A percentile compares a stretch with the other conserved stretches of the same genome.
Evolutionary conservation across 2,113 vertebrate species (phyloP).

Genomic region (Thalassarche chlororhynchos): DNA sequence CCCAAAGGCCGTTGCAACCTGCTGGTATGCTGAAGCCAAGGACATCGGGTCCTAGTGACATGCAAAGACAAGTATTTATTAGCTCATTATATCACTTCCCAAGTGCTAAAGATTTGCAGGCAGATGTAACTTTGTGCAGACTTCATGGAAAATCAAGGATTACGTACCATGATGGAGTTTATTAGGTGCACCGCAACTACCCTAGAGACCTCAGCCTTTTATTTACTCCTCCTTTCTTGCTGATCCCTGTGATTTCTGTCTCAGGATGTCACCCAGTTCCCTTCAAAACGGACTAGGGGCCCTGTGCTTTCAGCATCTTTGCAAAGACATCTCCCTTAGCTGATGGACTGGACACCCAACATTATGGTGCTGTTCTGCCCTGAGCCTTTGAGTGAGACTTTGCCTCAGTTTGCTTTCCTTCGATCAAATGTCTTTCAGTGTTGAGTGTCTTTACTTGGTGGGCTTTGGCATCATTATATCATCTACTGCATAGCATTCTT

Average conservation of each 20-base stretch:
- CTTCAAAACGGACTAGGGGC: background rate
- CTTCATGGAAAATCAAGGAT: background rate
- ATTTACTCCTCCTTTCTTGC: background rate
- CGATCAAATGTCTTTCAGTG: background rate
- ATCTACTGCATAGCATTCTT: background rate
- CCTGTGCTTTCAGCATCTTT: background rate
- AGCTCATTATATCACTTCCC: background rate
- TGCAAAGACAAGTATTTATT: background rate
- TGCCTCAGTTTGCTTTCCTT: background rate
- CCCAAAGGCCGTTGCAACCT: background rate
- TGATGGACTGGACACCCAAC: no score
- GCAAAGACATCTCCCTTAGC: background rate
- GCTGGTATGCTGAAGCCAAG: background rate
- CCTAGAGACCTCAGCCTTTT: background rate
- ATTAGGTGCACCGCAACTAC: background rate
- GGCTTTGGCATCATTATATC: background rate
- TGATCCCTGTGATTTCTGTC: background rate
- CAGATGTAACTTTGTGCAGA: background rate
- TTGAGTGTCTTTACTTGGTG: background rate
- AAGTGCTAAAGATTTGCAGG: background rate
- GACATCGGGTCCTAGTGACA: background rate
- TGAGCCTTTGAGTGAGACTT: background rate
- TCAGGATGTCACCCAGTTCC: background rate
- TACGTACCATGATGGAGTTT: accelerated
- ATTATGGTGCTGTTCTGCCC: background rate